Evolutionary conservation across 2,113 vertebrate species (phyloP).

Genomic region (Neopipo cinnamomea): DNA sequence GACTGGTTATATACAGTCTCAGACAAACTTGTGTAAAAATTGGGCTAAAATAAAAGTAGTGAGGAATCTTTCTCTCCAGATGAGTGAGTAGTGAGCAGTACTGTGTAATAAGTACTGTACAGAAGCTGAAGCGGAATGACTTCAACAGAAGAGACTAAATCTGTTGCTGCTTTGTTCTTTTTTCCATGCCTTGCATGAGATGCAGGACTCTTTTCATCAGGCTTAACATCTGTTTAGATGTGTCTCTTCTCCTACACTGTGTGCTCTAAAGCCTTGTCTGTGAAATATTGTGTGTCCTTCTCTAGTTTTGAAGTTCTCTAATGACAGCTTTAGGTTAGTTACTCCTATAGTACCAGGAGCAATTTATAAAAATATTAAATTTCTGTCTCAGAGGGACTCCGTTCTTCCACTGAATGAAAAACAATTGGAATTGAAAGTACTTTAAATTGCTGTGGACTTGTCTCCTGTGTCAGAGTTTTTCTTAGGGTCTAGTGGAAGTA

Average conservation of each 20-base stretch:
- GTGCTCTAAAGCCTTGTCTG: neutral
- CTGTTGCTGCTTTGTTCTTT: neutral
- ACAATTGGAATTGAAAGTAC: neutral
- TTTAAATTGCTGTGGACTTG: neutral
- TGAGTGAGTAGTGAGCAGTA: neutral
- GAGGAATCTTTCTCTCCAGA: neutral
- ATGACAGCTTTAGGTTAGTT: neutral
- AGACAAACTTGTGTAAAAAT: neutral
- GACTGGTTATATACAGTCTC: neutral
- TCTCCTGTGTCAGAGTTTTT: neutral
- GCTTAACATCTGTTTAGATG: neutral
- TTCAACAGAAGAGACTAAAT: neutral
- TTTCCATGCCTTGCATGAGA: neutral
- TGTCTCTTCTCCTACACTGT: neutral
- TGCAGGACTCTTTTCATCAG: neutral
- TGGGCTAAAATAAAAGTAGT: neutral
- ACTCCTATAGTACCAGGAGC: neutral
- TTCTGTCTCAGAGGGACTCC: neutral
- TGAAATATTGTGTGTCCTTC: neutral
- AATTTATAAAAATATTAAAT: neutral
- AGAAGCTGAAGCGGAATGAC: neutral
- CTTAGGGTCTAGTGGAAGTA: neutral
- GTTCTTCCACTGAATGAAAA: neutral
- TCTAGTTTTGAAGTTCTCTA: neutral
- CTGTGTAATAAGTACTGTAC: neutral